Evolutionary conservation across 2,888 invertebrate species (phyloP).

Genomic region (Eueremaeus valkanovi): DNA sequence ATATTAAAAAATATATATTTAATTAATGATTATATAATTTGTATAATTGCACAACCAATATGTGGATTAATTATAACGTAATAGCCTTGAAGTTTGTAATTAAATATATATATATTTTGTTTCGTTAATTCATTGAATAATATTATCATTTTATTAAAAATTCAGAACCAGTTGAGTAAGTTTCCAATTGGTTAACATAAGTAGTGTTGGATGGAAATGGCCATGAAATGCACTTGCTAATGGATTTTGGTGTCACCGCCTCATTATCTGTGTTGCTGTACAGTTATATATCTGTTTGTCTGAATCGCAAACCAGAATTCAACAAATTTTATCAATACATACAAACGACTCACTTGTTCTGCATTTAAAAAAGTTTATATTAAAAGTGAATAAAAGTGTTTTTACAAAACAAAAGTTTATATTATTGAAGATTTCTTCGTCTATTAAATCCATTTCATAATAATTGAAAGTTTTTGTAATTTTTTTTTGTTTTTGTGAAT

Average conservation of each 20-base stretch:
- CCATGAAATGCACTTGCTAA: not conserved
- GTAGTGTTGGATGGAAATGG: not conserved
- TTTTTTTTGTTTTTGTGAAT: not conserved
- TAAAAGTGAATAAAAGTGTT: no score
- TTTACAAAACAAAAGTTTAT: not conserved
- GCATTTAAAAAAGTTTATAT: no score
- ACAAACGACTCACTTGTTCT: not conserved
- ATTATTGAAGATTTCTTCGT: no score
- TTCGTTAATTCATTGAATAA: not conserved
- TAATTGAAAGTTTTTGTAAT: not conserved
- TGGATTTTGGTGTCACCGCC: slow-evolving; percentile 4
- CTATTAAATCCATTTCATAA: no score
- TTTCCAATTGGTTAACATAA: not conserved
- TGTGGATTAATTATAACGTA: no score
- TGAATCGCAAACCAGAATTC: not conserved
- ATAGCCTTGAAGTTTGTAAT: not conserved
- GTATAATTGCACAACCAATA: no score
- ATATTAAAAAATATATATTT: no score
- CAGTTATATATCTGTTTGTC: not conserved
- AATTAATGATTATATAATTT: no score
- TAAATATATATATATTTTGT: not conserved
- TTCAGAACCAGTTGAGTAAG: not conserved
- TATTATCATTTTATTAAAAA: not conserved
- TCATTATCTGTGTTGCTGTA: not conserved
- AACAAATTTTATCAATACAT: not conserved